These are phyloP conservation scores for Drosophila willistoni DNA, from an alignment of 1,140 invertebrate species.

Conservation along the genomic window DNA sequence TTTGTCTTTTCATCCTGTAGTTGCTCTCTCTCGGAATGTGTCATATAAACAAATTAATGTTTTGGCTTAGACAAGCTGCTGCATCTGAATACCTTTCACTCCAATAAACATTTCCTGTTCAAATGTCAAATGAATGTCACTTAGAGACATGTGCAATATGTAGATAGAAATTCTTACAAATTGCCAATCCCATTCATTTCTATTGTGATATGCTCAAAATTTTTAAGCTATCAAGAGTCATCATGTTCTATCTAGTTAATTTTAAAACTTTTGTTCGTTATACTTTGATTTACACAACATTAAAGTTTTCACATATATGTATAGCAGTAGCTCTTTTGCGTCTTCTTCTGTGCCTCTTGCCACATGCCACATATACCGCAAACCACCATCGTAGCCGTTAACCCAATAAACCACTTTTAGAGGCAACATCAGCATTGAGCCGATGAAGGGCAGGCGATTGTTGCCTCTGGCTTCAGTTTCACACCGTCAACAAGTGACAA, in stretches of 20 bases:
- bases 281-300: slow-evolving; percentile 12
- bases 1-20: too few species aligned
- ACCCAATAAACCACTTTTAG: slow-evolving; percentile 76
- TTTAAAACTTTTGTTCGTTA: not conserved
- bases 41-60: too few species aligned
- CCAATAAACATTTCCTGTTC: too few species aligned
- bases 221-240: slow-evolving; percentile 1
- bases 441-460: slow-evolving; percentile 42
- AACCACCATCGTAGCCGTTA: slow-evolving; percentile 51
- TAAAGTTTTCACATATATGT: slow-evolving; percentile 21
- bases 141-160: too few species aligned
- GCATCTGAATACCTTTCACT: too few species aligned
- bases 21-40: too few species aligned
- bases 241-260: slow-evolving; percentile 14
- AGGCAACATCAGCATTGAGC: slow-evolving; percentile 28
- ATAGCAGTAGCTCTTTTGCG: not conserved
- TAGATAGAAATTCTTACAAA: too few species aligned
- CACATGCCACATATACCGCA: slow-evolving; percentile 12
- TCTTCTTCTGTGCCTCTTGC: not conserved
- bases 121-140: too few species aligned
- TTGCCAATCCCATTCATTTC: too few species aligned
- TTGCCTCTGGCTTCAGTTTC: slow-evolving; percentile 71
- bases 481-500: slow-evolving; percentile 76
- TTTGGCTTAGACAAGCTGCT: too few species aligned
- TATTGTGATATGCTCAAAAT: not conserved